Evolutionary conservation across 30 jellyfish, hydroid and myxozoan species (phyloP), one percentile per base, ranked within the genome.

Genomic region (Chrysaora quinquecirrha): DNA sequence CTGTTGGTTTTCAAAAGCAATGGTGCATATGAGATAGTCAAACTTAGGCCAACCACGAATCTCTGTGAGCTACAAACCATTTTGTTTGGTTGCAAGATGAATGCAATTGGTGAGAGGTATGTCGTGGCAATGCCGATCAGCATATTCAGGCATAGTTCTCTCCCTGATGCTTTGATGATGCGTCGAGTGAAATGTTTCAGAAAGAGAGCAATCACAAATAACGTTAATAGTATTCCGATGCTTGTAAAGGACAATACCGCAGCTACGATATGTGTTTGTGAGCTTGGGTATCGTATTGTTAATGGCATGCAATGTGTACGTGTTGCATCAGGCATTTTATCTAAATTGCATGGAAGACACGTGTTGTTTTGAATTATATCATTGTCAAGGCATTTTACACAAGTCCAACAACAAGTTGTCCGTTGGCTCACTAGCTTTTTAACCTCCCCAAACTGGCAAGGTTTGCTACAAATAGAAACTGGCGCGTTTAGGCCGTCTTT

Each of bases 81-180:
- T 66, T 49, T 29, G 32, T 91, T 73, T 19, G 99, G 99, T 22
- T 73, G 60, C 23, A 76, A 33, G 52, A 94, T 35, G 63, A 87
- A 94, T 0, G 78, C 52, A 22, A 87, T 3, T n/a, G 97, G 95
- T 47, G 94, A 82, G 79, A 67, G 18, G 86, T 52, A 87, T 46
- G 79, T 62, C 23, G 82, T 43, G 6, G 85, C 43, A 32, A 94
- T 80, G 35, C 99, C 99, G 67, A 73, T 3, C 58, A 94, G 86
- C 48, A 87, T 83, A 30, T 71, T 82, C 76, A 87, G 64, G 88
- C 99, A 87, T n/a, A 94, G 76, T 31, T 94, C 97, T 62, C 99
- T 73, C 38, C 99, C 95, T 34, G 96, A 94, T 14, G 97, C 90
- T 28, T 71, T 80, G 19, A 94, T 94, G 31, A 83, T 23, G 31